These are phyloP conservation scores for Sebastes steindachneri DNA, from an alignment of 2,797 vertebrate species.

Conservation along the genomic window DNA sequence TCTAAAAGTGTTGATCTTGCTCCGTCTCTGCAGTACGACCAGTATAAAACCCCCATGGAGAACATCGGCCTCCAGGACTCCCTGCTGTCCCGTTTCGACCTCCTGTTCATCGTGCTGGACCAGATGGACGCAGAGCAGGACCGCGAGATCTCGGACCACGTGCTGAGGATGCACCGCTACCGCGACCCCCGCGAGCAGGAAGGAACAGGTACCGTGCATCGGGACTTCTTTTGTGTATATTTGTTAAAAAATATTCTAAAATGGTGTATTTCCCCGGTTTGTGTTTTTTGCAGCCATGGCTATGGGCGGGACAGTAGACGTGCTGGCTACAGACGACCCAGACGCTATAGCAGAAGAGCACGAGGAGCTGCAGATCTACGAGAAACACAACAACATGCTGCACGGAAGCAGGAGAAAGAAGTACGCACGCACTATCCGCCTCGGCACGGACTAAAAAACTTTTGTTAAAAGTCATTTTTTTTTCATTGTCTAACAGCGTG, in stretches of 20 bases:
- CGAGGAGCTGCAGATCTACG: constrained; percentile 93
- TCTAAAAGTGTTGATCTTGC: neutral
- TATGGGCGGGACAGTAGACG: constrained; percentile 90
- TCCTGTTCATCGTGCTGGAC: constrained; percentile 97
- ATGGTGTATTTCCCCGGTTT: neutral
- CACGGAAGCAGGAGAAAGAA: constrained; percentile 89
- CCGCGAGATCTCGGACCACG: constrained; percentile 94
- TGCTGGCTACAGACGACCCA: constrained; percentile 92
- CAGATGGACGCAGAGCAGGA: constrained; percentile 97
- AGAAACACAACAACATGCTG: constrained; percentile 94
- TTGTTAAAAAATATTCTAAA: neutral
- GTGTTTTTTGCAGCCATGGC: constrained; percentile 84
- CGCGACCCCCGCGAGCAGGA: constrained; percentile 92
- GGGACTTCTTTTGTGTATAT: no score
- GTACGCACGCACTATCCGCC: constrained; percentile 63
- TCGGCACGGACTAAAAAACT: neutral
- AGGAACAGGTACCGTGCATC: constrained; percentile 76
- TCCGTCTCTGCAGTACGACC: constrained; percentile 87
- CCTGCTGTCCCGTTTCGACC: constrained; percentile 94
- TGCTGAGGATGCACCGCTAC: constrained; percentile 96
- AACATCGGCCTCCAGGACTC: constrained; percentile 99
- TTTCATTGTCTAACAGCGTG: no score
- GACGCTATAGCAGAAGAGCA: constrained; percentile 84
- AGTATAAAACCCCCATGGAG: constrained; percentile 99
- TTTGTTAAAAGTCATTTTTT: neutral